Evolutionary conservation across 1,140 invertebrate species (phyloP).

Genomic region (Brachionus asplanchnoidis): DNA sequence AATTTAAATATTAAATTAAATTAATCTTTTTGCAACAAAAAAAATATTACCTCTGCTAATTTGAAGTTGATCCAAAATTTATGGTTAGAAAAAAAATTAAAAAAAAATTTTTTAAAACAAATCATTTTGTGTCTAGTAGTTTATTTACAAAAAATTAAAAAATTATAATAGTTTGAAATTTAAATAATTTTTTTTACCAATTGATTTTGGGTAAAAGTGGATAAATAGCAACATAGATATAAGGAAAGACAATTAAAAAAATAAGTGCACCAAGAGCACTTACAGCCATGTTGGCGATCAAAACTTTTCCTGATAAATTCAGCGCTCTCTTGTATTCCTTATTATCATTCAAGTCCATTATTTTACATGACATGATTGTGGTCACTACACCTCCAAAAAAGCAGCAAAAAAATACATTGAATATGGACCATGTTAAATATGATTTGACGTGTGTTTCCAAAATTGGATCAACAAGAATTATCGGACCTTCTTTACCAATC

Average conservation of each 20-base stretch:
- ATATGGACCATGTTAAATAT: slow-evolving; percentile 30
- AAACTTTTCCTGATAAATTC: background rate
- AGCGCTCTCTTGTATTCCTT: slow-evolving; percentile 2
- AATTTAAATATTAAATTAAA: too few relatives aligned
- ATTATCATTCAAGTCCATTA: slow-evolving; percentile 31
- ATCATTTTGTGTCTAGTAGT: background rate
- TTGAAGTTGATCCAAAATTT: too few relatives aligned
- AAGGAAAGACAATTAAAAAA: slow-evolving; percentile 36
- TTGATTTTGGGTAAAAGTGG: slow-evolving; percentile 34
- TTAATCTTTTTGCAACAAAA: too few relatives aligned
- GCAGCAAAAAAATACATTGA: slow-evolving; percentile 34
- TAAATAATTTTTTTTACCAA: background rate
- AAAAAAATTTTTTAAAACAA: too few relatives aligned
- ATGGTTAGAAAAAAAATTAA: too few relatives aligned
- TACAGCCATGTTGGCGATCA: slow-evolving; percentile 39
- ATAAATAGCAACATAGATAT: slow-evolving; percentile 37
- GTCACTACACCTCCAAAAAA: slow-evolving; percentile 25
- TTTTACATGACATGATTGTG: slow-evolving; percentile 29
- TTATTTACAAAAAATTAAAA: background rate
- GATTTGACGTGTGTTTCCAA: slow-evolving; percentile 22
- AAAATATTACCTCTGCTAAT: too few relatives aligned
- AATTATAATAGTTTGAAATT: background rate
- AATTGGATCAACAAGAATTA: slow-evolving; percentile 27
- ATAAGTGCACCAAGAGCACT: slow-evolving; percentile 25
- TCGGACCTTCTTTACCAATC: background rate